A percentile compares a stretch with the other conserved stretches of the same genome.
Evolutionary conservation across 2,113 vertebrate species (phyloP).

Genomic region (Tychaedon coryphoeus): DNA sequence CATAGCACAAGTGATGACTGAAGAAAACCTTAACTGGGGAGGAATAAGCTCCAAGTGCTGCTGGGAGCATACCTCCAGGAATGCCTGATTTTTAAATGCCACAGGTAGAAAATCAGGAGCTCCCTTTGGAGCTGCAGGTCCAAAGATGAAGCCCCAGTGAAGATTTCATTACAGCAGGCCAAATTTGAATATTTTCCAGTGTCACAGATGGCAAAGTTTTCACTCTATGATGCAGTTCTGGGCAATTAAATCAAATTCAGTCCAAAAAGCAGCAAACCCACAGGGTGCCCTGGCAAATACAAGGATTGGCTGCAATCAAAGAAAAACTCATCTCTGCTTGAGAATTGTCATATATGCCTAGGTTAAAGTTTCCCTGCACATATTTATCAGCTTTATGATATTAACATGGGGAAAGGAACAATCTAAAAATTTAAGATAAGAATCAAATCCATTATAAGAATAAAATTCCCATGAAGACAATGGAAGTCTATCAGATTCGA

Average conservation of each 20-base stretch:
- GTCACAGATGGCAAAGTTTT: not conserved
- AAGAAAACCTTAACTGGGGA: not conserved
- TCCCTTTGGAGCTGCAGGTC: not conserved
- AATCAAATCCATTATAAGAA: not conserved
- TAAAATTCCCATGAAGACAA: not conserved
- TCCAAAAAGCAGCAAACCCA: not conserved
- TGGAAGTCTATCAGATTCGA: not conserved
- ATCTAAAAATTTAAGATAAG: not conserved
- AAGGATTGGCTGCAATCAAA: not conserved
- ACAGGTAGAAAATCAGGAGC: not conserved
- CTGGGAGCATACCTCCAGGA: not conserved
- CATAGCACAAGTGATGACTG: not conserved
- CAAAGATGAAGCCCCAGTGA: not conserved
- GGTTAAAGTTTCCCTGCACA: not conserved
- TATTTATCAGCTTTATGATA: not conserved
- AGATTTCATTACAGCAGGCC: not conserved
- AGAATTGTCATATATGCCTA: not conserved
- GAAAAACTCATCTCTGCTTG: not conserved
- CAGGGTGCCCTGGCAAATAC: not conserved
- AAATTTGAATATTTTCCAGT: not conserved
- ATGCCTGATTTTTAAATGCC: accelerated
- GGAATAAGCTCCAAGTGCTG: not conserved
- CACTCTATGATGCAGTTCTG: not conserved
- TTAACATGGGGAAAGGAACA: not conserved
- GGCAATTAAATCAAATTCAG: not conserved